Percentiles rank a stretch among this genome's conserved stretches.
Evolutionary conservation across 1,140 invertebrate species (phyloP).

Genomic region (Yoshiicerus persimilis): DNA sequence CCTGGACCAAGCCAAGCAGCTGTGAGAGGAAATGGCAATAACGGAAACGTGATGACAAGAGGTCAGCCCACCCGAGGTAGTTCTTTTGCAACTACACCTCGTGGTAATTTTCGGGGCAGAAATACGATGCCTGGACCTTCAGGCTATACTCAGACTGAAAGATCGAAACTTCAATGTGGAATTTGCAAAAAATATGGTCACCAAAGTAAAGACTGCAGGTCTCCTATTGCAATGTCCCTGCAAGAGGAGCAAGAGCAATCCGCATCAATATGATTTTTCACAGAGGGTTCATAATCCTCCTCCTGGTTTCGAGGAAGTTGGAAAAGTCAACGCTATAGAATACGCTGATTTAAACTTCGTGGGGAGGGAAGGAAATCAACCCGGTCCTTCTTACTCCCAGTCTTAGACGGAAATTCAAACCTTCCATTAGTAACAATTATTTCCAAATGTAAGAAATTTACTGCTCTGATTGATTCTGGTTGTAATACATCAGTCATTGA

Average conservation of each 20-base stretch:
- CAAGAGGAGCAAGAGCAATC: neutral
- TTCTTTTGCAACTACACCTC: neutral
- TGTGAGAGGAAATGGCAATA: neutral
- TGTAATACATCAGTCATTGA: neutral
- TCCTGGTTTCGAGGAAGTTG: too few relatives aligned
- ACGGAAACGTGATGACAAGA: neutral
- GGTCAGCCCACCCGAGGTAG: neutral
- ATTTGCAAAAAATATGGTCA: too few relatives aligned
- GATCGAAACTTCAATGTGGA: too few relatives aligned
- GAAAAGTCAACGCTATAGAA: too few relatives aligned
- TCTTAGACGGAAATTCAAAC: neutral
- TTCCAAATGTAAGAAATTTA: neutral
- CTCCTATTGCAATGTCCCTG: neutral
- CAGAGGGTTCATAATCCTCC: too few relatives aligned
- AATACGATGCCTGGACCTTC: too few relatives aligned
- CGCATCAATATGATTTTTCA: too few relatives aligned
- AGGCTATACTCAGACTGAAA: too few relatives aligned
- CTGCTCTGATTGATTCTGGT: slow-evolving; percentile 3
- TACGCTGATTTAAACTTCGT: neutral
- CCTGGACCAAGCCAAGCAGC: neutral
- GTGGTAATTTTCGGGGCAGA: neutral
- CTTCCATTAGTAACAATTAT: neutral
- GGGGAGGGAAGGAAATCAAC: neutral
- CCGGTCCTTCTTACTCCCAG: neutral
- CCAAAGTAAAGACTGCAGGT: neutral